A percentile compares a stretch with the other conserved stretches of the same genome.
Conservation (phyloP, 2,797 vertebrate species). For the Apogon hyalosoma region DNA sequence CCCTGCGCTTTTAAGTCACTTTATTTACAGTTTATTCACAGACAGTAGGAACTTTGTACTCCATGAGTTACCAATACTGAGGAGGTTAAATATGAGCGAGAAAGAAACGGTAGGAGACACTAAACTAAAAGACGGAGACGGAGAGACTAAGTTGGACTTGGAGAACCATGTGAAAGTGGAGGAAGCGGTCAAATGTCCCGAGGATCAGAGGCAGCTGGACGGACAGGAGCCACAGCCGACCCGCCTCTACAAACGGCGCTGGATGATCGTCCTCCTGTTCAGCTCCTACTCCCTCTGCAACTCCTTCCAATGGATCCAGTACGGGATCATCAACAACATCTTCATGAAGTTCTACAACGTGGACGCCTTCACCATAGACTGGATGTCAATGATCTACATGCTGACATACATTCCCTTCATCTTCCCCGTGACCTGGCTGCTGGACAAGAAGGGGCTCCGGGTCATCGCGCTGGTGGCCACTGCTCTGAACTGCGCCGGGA, state of each 20-base stretch:
- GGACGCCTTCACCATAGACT: conserved; percentile 88
- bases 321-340: conserved; percentile 94
- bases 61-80: conserved; percentile 22
- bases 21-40: not conserved
- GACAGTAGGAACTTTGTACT: not conserved
- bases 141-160: conserved; percentile 1
- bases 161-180: conserved; percentile 34
- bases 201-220: not conserved
- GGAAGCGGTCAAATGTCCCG: conserved; percentile 7
- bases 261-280: conserved; percentile 91
- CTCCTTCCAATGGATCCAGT: conserved; percentile 98
- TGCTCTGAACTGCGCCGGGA: conserved; percentile 91
- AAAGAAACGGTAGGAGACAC: conserved; percentile 27
- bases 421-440: conserved; percentile 95
- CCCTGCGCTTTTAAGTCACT: not conserved
- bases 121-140: conserved; percentile 15
- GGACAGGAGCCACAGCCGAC: not conserved
- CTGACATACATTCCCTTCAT: conserved; percentile 95
- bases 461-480: conserved; percentile 90
- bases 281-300: conserved; percentile 94
- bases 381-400: conserved; percentile 98
- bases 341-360: conserved; percentile 91
- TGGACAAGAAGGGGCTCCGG: conserved; percentile 91
- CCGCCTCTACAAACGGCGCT: conserved; percentile 86
- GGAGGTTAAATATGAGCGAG: conserved; percentile 63